Conservation (phyloP, 2,888 invertebrate species). For the Sarcophaga carnaria region DNA sequence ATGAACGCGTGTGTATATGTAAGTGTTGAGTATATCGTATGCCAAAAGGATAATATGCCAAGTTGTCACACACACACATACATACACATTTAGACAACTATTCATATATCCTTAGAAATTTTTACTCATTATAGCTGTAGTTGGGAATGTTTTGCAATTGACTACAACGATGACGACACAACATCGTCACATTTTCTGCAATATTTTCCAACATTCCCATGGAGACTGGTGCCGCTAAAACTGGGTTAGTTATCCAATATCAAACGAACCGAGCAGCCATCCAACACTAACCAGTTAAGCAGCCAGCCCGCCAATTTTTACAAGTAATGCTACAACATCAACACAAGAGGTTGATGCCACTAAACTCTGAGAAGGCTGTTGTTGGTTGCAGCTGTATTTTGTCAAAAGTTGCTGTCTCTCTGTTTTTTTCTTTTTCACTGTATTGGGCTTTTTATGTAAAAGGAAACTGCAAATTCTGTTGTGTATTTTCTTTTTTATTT, state of each 20-base stretch:
- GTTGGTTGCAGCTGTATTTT: slow-evolving; percentile 44
- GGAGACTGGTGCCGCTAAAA: slow-evolving; percentile 63
- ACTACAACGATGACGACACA: slow-evolving; percentile 14
- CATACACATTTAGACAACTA: neutral
- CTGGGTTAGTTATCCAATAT: slow-evolving; percentile 68
- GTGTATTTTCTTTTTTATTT: slow-evolving; percentile 46
- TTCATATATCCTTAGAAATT: slow-evolving; percentile 21
- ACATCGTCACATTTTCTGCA: slow-evolving; percentile 41
- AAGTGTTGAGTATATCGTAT: slow-evolving; percentile 39
- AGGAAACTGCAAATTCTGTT: slow-evolving; percentile 62
- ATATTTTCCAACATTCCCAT: slow-evolving; percentile 42
- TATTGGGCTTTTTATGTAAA: slow-evolving; percentile 46
- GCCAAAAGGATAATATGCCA: slow-evolving; percentile 67
- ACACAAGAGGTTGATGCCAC: slow-evolving; percentile 47
- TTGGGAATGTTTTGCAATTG: slow-evolving; percentile 33
- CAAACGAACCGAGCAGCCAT: slow-evolving; percentile 54
- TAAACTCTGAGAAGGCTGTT: slow-evolving; percentile 60
- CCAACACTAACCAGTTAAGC: slow-evolving; percentile 15
- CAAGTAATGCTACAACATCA: slow-evolving; percentile 31
- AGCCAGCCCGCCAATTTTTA: slow-evolving; percentile 9
- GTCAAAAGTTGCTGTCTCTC: slow-evolving; percentile 47
- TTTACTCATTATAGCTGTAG: slow-evolving; percentile 60
- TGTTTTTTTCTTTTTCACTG: slow-evolving; percentile 5
- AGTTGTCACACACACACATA: slow-evolving; percentile 45
- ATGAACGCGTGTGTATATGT: neutral